Conservation (phyloP, 2,888 invertebrate species). For the Napeogenes sylphis region DNA sequence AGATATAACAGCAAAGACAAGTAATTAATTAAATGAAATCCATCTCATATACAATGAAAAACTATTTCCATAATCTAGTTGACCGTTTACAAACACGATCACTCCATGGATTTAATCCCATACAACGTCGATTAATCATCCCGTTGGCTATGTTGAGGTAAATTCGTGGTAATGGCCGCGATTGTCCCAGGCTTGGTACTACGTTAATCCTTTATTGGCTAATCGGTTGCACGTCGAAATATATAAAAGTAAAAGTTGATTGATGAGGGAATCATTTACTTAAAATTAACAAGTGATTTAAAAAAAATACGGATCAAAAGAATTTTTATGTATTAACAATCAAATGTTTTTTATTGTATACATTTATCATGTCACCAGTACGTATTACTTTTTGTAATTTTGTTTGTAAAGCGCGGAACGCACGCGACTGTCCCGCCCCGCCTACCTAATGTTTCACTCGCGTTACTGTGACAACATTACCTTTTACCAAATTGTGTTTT, state of each 20-base stretch:
- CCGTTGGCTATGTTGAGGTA: conserved; percentile 57
- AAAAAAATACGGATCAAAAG: conserved; percentile 3
- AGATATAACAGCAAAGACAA: too few relatives aligned
- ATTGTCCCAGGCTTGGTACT: conserved; percentile 64
- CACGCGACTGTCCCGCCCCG: conserved; percentile 49
- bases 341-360: conserved; percentile 1
- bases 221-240: conserved; percentile 41
- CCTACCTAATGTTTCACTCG: conserved; percentile 70
- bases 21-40: too few relatives aligned
- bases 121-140: conserved; percentile 42
- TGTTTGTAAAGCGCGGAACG: conserved; percentile 46
- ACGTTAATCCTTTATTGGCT: conserved; percentile 66
- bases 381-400: conserved; percentile 47
- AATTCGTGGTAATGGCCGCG: conserved; percentile 68
- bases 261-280: conserved; percentile 19
- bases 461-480: conserved; percentile 74
- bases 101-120: conserved; percentile 34
- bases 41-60: not conserved
- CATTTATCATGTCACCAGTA: conserved; percentile 29
- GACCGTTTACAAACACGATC: conserved; percentile 5
- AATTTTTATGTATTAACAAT: not conserved
- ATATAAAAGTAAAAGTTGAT: conserved; percentile 27
- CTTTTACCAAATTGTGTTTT: conserved; percentile 77
- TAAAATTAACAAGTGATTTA: conserved; percentile 10
- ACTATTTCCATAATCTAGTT: conserved; percentile 8